Conservation (phyloP, 2,797 vertebrate genomes). For the Smutsia gigantea region DNA sequence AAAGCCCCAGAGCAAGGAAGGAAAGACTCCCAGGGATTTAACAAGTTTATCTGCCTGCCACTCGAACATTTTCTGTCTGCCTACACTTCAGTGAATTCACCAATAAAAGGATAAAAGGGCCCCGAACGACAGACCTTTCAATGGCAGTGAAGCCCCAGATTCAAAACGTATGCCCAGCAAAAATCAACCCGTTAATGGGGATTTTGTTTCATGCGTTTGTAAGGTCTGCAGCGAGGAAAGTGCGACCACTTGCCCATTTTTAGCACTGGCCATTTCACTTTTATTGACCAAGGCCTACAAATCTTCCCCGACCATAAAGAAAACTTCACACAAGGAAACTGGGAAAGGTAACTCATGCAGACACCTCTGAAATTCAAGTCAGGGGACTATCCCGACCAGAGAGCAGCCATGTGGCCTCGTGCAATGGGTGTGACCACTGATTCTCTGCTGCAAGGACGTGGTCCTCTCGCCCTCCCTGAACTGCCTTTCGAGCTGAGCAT, state of each 20-base stretch:
- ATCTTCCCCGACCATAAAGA: constrained; percentile 47
- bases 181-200: constrained; percentile 69
- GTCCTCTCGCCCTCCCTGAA: background rate
- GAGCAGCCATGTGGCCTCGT: background rate
- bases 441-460: background rate
- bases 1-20: constrained; percentile 86
- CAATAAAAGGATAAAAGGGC: constrained; percentile 88
- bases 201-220: constrained; percentile 55
- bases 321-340: constrained; percentile 52
- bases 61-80: constrained; percentile 88
- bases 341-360: constrained; percentile 5
- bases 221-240: background rate
- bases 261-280: constrained; percentile 34
- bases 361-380: background rate
- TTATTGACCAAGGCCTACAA: constrained; percentile 65
- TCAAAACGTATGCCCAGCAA: constrained; percentile 82
- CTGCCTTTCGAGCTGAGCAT: background rate
- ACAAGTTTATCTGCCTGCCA: constrained; percentile 89
- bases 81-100: constrained; percentile 87
- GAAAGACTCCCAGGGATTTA: constrained; percentile 89
- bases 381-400: background rate
- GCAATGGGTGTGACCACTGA: background rate
- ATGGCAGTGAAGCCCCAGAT: constrained; percentile 80
- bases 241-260: background rate
- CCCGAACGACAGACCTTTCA: constrained; percentile 77